Percentiles rank a stretch among this genome's conserved stretches.
These are phyloP conservation scores for Sebastiscus tertius DNA, from an alignment of 2,797 vertebrate genomes.

Conservation along the genomic window DNA sequence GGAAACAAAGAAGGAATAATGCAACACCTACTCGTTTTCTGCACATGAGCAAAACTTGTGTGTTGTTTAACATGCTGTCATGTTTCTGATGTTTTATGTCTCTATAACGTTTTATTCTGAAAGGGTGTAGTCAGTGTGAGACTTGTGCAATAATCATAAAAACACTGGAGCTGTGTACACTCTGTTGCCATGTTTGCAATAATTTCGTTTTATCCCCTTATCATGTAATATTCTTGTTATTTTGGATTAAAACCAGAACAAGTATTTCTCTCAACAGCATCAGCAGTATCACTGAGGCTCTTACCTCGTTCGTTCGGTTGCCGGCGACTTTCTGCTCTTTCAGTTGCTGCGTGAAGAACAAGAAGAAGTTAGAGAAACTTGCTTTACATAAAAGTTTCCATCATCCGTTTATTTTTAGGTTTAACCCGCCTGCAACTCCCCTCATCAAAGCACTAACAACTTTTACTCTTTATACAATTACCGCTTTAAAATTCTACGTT, in stretches of 20 bases:
- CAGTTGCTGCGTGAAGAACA: conserved; percentile 86
- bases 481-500: background rate
- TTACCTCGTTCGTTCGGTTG: conserved; percentile 93
- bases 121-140: background rate
- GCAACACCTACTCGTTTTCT: no score
- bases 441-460: background rate
- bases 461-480: no score
- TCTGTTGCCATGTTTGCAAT: background rate
- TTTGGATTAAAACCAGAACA: background rate
- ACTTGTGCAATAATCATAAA: no score
- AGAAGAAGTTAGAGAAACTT: background rate
- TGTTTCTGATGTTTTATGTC: background rate
- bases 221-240: background rate
- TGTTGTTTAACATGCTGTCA: background rate
- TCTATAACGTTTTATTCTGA: background rate
- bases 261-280: background rate
- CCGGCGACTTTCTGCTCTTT: conserved; percentile 95
- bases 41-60: background rate
- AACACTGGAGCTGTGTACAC: no score
- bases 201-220: background rate
- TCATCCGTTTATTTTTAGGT: background rate
- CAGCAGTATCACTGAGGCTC: background rate
- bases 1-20: no score
- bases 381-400: background rate
- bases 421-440: background rate